Evolutionary conservation across 1,140 invertebrate species (phyloP), one percentile per base, ranked within the genome.

Genomic region (Wiebesia pumilae): DNA sequence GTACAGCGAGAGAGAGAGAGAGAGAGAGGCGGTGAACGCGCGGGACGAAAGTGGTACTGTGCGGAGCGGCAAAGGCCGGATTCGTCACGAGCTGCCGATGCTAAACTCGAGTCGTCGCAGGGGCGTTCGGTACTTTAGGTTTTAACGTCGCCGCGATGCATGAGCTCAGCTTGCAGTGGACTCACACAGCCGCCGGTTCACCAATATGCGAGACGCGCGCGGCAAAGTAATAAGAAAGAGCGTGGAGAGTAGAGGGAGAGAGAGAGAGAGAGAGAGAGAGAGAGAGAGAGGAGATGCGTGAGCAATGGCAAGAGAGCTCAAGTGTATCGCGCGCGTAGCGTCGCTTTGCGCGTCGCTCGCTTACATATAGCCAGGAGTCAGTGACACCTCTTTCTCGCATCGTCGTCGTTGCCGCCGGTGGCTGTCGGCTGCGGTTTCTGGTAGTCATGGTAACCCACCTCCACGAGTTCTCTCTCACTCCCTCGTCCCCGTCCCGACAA

Each of bases 371-470:
- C 80, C 79, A 91, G 92, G 90, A 93, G 93, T 93, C 93, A 94
- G 92, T 93, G 93, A 93, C 93, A 93, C 93, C 92, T 93, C 91
- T 78, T 40, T 81, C 85, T 93, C 90, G 90, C 90, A 93, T 93
- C 92, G 38, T 47, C 71, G 33, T 86, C 69, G 6, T 24, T 75
- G 16, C 81, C 40, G 73, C 89, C 89, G 90, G n/a, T 71, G 65
- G 81, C 91, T 65, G 43, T 19, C 91, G 90, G 88, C 87, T 87
- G 88, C 85, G 88, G 91, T 90, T 91, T 92, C 92, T 90, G 89
- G 92, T 93, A 93, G 90, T 89, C 92, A 94, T 93, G 92, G 93
- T 89, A 93, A 94, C 92, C 90, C 90, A 88, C 88, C 87, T 87
- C 84, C 78, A 80, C 83, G 62, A 67, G 73, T 73, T 82, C 79